Conservation (phyloP, 2,888 invertebrate species). For the Phlogophora meticulosa region DNA sequence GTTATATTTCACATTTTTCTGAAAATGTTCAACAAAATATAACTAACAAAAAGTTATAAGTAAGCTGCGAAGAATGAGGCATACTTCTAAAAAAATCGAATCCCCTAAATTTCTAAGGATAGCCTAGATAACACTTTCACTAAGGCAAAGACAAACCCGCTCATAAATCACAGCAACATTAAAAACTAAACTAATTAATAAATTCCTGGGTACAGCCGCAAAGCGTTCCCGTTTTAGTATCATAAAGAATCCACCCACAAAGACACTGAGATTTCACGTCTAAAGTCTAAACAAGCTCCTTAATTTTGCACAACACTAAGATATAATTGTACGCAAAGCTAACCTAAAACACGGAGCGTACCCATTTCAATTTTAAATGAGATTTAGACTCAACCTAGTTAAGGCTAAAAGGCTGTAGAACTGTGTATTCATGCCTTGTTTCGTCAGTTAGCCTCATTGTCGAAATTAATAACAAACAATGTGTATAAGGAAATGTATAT, state of each 20-base stretch:
- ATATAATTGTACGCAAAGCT: slow-evolving; percentile 38
- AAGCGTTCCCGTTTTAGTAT: slow-evolving; percentile 5
- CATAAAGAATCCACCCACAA: slow-evolving; percentile 37
- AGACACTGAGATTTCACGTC: slow-evolving; percentile 37
- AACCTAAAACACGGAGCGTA: slow-evolving; percentile 18
- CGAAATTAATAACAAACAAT: slow-evolving; percentile 59
- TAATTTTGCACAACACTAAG: slow-evolving; percentile 41
- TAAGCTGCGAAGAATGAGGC: too few relatives aligned
- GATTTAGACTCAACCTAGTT: slow-evolving; percentile 53
- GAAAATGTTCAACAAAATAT: too few relatives aligned
- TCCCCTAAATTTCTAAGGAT: background rate
- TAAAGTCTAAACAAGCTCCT: slow-evolving; percentile 39
- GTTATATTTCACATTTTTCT: too few relatives aligned
- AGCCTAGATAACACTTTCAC: background rate
- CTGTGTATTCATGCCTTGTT: slow-evolving; percentile 39
- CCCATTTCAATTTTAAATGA: slow-evolving; percentile 58
- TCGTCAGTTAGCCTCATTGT: slow-evolving; percentile 45
- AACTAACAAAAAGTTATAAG: too few relatives aligned
- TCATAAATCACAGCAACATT: slow-evolving; percentile 37
- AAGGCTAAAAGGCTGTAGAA: slow-evolving; percentile 33
- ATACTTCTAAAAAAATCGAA: too few relatives aligned
- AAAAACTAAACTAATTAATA: slow-evolving; percentile 44
- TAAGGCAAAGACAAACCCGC: background rate
- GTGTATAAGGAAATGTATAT: slow-evolving; percentile 29
- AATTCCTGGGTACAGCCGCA: slow-evolving; percentile 25